Percentiles rank a stretch among this genome's conserved stretches.
Evolutionary conservation across 1,140 invertebrate species (phyloP).

Genomic region (Diorhabda elongata): DNA sequence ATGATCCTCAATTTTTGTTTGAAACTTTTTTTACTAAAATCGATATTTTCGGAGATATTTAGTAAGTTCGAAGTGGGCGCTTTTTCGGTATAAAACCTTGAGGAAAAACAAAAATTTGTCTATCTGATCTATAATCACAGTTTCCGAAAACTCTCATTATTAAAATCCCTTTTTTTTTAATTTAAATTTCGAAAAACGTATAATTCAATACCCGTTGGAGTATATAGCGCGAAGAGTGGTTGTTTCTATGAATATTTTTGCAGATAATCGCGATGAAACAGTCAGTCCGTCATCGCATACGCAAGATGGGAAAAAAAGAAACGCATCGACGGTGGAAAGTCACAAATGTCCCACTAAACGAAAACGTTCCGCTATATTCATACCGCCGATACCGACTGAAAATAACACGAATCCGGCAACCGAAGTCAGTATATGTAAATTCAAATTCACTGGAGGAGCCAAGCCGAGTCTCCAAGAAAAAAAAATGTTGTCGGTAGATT

Average conservation of each 20-base stretch:
- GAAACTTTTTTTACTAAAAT: too few species aligned
- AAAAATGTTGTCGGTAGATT: conserved; percentile 83
- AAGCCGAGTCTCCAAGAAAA: conserved; percentile 84
- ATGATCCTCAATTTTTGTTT: too few species aligned
- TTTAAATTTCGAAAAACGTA: too few species aligned
- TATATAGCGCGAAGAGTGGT: too few species aligned
- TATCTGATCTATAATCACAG: too few species aligned
- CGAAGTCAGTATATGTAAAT: conserved; percentile 86
- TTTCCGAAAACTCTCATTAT: too few species aligned
- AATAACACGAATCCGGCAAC: conserved; percentile 69
- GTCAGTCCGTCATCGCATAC: conserved; percentile 4
- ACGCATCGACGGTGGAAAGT: conserved; percentile 46
- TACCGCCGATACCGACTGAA: conserved; percentile 70
- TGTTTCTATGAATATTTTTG: not conserved
- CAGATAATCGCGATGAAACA: conserved; percentile 21
- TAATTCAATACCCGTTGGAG: too few species aligned
- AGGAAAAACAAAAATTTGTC: too few species aligned
- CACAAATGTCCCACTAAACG: conserved; percentile 59
- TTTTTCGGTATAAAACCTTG: too few species aligned
- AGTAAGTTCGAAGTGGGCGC: too few species aligned
- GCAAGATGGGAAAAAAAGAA: conserved; percentile 48
- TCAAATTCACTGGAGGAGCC: conserved; percentile 86
- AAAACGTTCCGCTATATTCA: conserved; percentile 76
- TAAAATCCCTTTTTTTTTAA: too few species aligned
- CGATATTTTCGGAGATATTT: too few species aligned